Evolutionary conservation across 2,797 vertebrate genomes (phyloP).

Genomic region (Leuciscus waleckii): DNA sequence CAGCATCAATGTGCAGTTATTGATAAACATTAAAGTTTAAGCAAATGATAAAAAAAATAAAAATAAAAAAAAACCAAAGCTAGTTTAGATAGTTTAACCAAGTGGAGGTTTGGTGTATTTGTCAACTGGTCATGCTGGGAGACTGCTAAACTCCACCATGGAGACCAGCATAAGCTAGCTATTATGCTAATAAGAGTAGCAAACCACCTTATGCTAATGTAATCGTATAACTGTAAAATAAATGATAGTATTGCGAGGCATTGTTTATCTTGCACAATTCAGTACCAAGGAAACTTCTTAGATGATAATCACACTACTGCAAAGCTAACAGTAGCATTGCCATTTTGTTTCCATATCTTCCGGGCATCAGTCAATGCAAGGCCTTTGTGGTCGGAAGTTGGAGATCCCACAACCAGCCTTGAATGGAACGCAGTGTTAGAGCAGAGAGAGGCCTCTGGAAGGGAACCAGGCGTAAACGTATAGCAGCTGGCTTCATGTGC

Average conservation of each 20-base stretch:
- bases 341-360: conserved; percentile 1
- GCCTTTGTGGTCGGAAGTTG: neutral
- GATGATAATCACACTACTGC: neutral
- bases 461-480: neutral
- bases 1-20: neutral
- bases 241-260: neutral
- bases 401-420: neutral
- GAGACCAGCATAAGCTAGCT: neutral
- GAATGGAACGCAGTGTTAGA: neutral
- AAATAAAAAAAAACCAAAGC: neutral
- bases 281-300: neutral
- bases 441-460: conserved; percentile 11
- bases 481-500: conserved; percentile 51
- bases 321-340: neutral
- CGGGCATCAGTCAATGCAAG: neutral
- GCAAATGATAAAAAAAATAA: neutral
- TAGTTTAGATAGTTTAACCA: neutral
- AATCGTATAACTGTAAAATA: neutral
- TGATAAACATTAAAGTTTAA: neutral
- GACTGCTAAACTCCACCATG: neutral
- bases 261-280: conserved; percentile 3
- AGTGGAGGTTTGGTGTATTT: neutral
- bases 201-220: neutral
- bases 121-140: neutral
- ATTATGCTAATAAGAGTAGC: neutral